Percentiles rank a stretch among this genome's conserved stretches.
phyloP scores from a whole-genome alignment of 2,888 invertebrate genomes.

The Ametastegia equiseti region DNA sequence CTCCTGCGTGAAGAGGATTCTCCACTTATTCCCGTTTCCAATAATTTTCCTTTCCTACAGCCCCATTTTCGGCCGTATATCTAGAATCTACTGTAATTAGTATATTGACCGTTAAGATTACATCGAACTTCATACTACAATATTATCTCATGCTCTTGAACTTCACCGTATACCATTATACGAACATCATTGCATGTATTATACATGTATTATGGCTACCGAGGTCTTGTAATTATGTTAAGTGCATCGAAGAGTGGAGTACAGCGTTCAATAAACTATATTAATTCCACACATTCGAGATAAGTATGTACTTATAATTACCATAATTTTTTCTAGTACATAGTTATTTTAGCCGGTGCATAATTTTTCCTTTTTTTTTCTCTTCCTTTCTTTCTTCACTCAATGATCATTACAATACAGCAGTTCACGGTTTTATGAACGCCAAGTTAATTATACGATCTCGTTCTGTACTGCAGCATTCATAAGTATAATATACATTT shows the following conservation, averaged over 20 bases:
- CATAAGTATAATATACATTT: too few relatives aligned
- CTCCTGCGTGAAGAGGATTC: background rate
- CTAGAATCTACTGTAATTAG: background rate
- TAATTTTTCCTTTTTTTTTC: background rate
- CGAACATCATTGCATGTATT: too few relatives aligned
- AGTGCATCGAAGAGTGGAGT: background rate
- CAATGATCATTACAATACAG: too few relatives aligned
- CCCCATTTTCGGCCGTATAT: background rate
- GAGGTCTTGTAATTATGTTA: background rate
- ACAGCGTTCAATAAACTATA: background rate
- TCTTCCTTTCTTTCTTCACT: too few relatives aligned
- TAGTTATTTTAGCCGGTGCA: background rate
- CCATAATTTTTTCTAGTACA: too few relatives aligned
- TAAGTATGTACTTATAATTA: background rate
- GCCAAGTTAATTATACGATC: background rate
- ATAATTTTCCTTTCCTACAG: background rate
- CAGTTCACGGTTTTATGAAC: too few relatives aligned
- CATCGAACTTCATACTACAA: background rate
- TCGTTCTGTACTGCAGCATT: too few relatives aligned
- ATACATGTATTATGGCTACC: background rate
- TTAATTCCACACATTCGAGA: background rate
- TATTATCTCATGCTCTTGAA: background rate
- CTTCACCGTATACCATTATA: too few relatives aligned
- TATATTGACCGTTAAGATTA: background rate
- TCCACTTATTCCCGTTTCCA: background rate